Evolutionary conservation across 2,888 invertebrate species (phyloP), one percentile per base, ranked within the genome.

Genomic region (Theretra japonica): DNA sequence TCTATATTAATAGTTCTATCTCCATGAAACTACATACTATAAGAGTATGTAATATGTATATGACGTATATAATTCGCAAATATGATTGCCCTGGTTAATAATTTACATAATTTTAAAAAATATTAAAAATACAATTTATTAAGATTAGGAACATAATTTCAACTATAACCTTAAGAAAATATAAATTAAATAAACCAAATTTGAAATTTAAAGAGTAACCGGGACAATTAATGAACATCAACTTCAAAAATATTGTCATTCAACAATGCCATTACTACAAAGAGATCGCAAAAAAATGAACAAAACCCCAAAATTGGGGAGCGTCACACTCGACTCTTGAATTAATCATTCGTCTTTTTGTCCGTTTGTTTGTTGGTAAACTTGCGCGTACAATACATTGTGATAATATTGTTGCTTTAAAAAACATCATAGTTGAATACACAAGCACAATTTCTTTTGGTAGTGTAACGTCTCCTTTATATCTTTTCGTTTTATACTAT

Each of bases 311-410:
- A 73, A 75, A 80, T 80, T 76, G 74, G 86, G 87, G 88, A 86
- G 86, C 86, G 85, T 88, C 87, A 89, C 82, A 82, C 83, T 80
- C 83, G 19, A 60, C 19, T 90, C 91, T 89, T 89, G 86, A 90
- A 93, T 92, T 92, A 92, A 93, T 93, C 93, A 92, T 89, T 89
- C 87, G 84, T 85, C 83, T 80, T 85, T 85, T 86, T 89, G 88
- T 88, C 85, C 82, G 76, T 80, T 80, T 77, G 85, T 86, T 83
- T 94, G 94, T 93, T 93, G 92, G 93, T 91, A 94, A 92, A 94
- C 94, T 93, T 84, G 78, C 19, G 78, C 72, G 73, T 80, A 90
- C 90, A 90, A 90, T 86, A 73, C 79, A 88, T 84, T 84, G 84
- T 90, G 85, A 65, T 65, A 48, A 21, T 23, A 21, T 25, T 53